Percentiles rank a stretch among this genome's conserved stretches.
Evolutionary conservation across 2,888 invertebrate species (phyloP).

Genomic region (Loripinus fragilis): DNA sequence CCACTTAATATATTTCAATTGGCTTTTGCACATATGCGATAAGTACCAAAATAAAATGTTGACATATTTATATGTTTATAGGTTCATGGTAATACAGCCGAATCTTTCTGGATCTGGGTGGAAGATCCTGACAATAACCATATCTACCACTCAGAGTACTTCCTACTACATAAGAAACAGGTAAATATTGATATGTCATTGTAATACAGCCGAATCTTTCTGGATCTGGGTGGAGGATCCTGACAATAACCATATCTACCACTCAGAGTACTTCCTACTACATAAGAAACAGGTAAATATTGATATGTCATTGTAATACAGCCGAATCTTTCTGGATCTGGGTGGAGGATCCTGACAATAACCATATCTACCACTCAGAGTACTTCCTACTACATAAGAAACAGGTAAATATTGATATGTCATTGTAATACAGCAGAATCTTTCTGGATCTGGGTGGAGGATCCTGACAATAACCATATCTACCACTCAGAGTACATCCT

Average conservation of each 20-base stretch:
- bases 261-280: conserved; percentile 95
- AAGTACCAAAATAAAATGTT: too few species aligned
- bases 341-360: conserved; percentile 98
- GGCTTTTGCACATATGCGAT: too few species aligned
- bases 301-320: conserved; percentile 70
- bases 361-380: conserved; percentile 98
- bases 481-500: conserved; percentile 98
- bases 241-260: conserved; percentile 96
- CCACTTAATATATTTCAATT: too few species aligned
- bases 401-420: conserved; percentile 88
- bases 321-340: conserved; percentile 98
- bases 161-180: conserved; percentile 92
- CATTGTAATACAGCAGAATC: conserved; percentile 95
- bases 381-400: conserved; percentile 92
- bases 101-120: conserved; percentile 99
- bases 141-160: conserved; percentile 98
- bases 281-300: conserved; percentile 91
- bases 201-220: conserved; percentile 90
- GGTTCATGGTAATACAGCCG: conserved; percentile 93
- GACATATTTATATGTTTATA: conserved; percentile 39
- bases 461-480: conserved; percentile 96
- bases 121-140: conserved; percentile 97
- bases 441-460: conserved; percentile 99
- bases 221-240: conserved; percentile 99
- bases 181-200: conserved; percentile 83